phyloP scores from a whole-genome alignment of 2,113 vertebrate genomes.

The Alaudala cheleensis region DNA sequence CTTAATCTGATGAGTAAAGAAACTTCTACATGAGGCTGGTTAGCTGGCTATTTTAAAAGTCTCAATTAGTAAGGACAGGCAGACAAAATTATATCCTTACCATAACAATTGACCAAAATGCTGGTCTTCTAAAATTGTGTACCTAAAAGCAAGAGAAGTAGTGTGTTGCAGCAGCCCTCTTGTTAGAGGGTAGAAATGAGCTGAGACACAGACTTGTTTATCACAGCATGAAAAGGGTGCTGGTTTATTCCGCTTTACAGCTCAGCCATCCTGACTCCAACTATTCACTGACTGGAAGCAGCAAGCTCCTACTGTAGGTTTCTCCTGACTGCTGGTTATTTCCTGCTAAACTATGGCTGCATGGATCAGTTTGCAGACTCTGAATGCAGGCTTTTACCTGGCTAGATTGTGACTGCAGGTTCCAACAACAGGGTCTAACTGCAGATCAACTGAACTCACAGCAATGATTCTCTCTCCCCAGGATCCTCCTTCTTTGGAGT shows the following conservation, averaged over 20 bases:
- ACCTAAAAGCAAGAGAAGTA: not conserved
- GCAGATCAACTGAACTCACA: not conserved
- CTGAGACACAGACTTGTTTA: not conserved
- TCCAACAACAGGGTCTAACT: not conserved
- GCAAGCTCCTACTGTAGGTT: not conserved
- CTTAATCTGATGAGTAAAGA: not conserved
- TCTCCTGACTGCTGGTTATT: not conserved
- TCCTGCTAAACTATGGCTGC: not conserved
- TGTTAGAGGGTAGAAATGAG: not conserved
- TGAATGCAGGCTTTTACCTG: too few relatives aligned
- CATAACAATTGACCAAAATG: not conserved
- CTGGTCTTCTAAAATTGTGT: not conserved
- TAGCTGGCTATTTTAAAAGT: not conserved
- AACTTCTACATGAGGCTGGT: not conserved
- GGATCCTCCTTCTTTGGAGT: not conserved
- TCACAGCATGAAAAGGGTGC: not conserved
- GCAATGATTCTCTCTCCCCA: not conserved
- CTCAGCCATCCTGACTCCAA: not conserved
- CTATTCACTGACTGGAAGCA: not conserved
- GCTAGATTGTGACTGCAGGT: not conserved
- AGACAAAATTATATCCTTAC: not conserved
- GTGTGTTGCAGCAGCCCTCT: not conserved
- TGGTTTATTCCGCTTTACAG: not conserved
- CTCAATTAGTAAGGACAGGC: not conserved
- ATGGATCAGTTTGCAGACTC: too few relatives aligned